These are phyloP conservation scores for Achroia grisella DNA, from an alignment of 1,140 invertebrate species.

Conservation along the genomic window DNA sequence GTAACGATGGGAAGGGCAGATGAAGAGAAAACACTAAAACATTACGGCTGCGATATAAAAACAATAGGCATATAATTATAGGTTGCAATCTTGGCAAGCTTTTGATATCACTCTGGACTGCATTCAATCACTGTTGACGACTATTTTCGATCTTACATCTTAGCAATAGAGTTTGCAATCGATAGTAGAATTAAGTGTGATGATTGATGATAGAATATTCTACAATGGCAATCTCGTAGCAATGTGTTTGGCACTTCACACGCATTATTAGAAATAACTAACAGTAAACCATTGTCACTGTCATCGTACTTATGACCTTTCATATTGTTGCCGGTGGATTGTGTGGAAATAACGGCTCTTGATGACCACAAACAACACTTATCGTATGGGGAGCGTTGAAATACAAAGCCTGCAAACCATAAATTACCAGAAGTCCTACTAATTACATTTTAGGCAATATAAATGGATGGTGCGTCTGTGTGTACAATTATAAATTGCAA, in stretches of 20 bases:
- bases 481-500: not conserved
- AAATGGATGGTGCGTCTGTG: not conserved
- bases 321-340: not conserved
- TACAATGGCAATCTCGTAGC: not conserved
- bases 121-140: not conserved
- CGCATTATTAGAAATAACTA: constrained; percentile 23
- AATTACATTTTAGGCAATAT: constrained; percentile 19
- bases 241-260: constrained; percentile 11
- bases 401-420: constrained; percentile 18
- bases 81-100: not conserved
- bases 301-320: constrained; percentile 19
- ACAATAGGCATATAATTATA: not conserved
- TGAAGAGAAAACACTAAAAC: too few relatives aligned
- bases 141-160: not conserved
- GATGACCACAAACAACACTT: constrained; percentile 8
- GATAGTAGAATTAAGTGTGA: not conserved
- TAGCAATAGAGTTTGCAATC: not conserved
- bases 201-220: not conserved
- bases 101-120: not conserved
- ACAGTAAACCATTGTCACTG: constrained; percentile 29
- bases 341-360: constrained; percentile 3
- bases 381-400: constrained; percentile 5
- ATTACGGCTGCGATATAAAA: too few relatives aligned
- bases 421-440: constrained; percentile 19
- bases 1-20: too few relatives aligned